A percentile compares a stretch with the other conserved stretches of the same genome.
These are phyloP conservation scores for Euphydryas editha DNA, from an alignment of 2,888 invertebrate genomes.

Conservation along the genomic window DNA sequence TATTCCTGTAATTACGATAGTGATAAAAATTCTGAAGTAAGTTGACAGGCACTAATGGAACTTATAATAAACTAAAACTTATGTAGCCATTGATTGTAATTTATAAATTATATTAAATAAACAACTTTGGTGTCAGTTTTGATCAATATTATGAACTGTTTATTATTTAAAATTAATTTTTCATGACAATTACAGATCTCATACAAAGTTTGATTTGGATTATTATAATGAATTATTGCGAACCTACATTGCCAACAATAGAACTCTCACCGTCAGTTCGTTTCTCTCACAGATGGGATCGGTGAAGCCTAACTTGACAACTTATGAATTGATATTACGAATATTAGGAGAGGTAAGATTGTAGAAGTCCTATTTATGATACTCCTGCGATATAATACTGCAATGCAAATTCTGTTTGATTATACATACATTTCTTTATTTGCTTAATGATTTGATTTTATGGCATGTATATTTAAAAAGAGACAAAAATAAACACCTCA, in stretches of 20 bases:
- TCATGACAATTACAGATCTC: slow-evolving; percentile 54
- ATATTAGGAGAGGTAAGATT: slow-evolving; percentile 78
- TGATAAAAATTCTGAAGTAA: too few relatives aligned
- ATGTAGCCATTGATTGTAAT: too few relatives aligned
- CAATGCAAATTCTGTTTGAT: too few relatives aligned
- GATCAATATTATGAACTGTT: neutral
- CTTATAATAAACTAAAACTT: too few relatives aligned
- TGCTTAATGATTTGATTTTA: too few relatives aligned
- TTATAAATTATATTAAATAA: neutral
- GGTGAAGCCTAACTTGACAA: slow-evolving; percentile 72
- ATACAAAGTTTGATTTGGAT: slow-evolving; percentile 69
- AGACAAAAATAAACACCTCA: too few relatives aligned
- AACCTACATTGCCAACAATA: slow-evolving; percentile 84
- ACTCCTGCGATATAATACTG: too few relatives aligned
- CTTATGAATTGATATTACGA: slow-evolving; percentile 83
- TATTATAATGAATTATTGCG: slow-evolving; percentile 83
- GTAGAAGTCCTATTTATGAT: too few relatives aligned
- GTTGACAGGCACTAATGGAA: too few relatives aligned
- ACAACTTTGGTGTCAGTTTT: neutral
- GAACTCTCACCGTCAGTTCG: slow-evolving; percentile 64
- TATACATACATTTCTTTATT: too few relatives aligned
- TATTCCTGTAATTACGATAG: too few relatives aligned
- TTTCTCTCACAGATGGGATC: slow-evolving; percentile 78
- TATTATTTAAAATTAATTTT: neutral
- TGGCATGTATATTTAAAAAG: too few relatives aligned